Evolutionary conservation across 2,113 vertebrate species (phyloP), one percentile per base, ranked within the genome.

Genomic region (Carassius carassius): DNA sequence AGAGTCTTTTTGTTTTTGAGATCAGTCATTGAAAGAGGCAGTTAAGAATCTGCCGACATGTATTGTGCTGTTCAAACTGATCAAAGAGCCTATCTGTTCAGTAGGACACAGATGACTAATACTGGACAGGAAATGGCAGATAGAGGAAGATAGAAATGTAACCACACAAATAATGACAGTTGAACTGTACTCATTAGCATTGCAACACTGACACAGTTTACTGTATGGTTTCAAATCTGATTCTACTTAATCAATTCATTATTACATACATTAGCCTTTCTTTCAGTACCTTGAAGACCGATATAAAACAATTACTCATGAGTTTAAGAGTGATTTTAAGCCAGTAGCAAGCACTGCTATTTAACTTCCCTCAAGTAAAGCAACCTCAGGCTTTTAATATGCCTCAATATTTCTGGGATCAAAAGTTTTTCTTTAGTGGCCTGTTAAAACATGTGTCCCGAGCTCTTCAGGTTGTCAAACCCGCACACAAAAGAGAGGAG

Each of bases 111-210:
- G 35, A 72, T 44, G 69, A 72, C n/a, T 44, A 72, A n/a, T 5
- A 44, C 69, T n/a, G 69, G 35, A 72, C 35, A 44, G 69, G 35
- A 72, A 44, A 41, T 10, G 11, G 35, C 35, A 70, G 37, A 67
- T 78, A 78, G 35, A 41, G 13, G 19, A 67, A 82, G 80, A 84
- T 32, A 76, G 21, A 32, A 44, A 41, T 14, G 16, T 47, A 72
- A 10, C 9, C 2, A 35, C 78, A 79, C 37, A 81, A 9, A 81
- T 17, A 69, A 69, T 69, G 76, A 90, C 89, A 91, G 85, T 58
- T 72, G 89, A 90, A 87, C 70, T 85, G 87, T 78, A 32, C 81
- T 87, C 83, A 90, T 85, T 88, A 82, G 88, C 83, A 85, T 89
- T 89, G 78, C 21, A 41, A 13, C 16, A 47, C 44, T 37, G 35